Percentiles rank a stretch among this genome's conserved stretches.
These are phyloP conservation scores for Prenolepis imparis DNA, from an alignment of 2,888 invertebrate species.

Conservation along the genomic window DNA sequence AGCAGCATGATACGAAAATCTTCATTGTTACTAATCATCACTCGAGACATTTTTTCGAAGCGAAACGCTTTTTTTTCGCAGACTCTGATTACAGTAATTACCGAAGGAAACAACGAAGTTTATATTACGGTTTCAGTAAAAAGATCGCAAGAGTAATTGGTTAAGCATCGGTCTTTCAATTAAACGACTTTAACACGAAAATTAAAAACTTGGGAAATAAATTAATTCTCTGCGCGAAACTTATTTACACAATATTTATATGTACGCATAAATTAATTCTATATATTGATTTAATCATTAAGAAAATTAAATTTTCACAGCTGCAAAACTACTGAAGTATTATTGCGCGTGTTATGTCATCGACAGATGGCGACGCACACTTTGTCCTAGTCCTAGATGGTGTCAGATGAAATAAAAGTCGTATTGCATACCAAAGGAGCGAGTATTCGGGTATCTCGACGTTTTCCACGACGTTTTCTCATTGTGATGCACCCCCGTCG, in stretches of 20 bases:
- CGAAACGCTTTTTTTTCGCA: slow-evolving; percentile 19
- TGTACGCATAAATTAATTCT: neutral
- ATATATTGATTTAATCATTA: neutral
- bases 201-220: neutral
- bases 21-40: slow-evolving; percentile 51
- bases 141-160: neutral
- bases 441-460: slow-evolving; percentile 35
- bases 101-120: slow-evolving; percentile 9
- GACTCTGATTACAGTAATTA: slow-evolving; percentile 33
- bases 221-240: neutral
- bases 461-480: slow-evolving; percentile 61
- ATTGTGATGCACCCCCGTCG: slow-evolving; percentile 76
- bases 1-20: slow-evolving; percentile 66
- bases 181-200: neutral
- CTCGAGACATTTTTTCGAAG: slow-evolving; percentile 14
- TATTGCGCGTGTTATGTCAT: neutral
- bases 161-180: neutral
- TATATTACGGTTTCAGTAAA: slow-evolving; percentile 21
- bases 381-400: slow-evolving; percentile 13
- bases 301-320: neutral
- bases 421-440: slow-evolving; percentile 43
- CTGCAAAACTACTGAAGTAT: neutral
- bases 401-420: slow-evolving; percentile 27
- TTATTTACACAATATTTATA: neutral
- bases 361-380: slow-evolving; percentile 36